Evolutionary conservation across 2,888 invertebrate genomes (phyloP).

Genomic region (Cancer borealis): DNA sequence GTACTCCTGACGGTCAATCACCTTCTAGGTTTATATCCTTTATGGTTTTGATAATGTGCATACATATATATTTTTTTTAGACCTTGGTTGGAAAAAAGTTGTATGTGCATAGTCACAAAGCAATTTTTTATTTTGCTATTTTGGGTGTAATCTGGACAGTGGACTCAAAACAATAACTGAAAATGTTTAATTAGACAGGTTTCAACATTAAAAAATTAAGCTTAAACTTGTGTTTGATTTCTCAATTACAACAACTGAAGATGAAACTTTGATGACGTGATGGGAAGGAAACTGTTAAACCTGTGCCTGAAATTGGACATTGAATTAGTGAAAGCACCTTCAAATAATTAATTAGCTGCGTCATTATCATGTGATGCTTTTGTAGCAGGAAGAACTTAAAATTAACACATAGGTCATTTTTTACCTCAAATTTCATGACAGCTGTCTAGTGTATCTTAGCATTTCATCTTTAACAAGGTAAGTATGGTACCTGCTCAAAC

Average conservation of each 20-base stretch:
- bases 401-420: too few relatives aligned
- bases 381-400: too few relatives aligned
- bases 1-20: neutral
- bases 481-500: too few relatives aligned
- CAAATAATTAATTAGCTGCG: too few relatives aligned
- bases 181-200: constrained; percentile 20
- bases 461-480: too few relatives aligned
- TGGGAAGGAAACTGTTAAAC: too few relatives aligned
- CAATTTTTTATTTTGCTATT: constrained; percentile 39
- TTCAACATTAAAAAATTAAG: constrained; percentile 25
- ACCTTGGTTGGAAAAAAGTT: constrained; percentile 9
- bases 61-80: constrained; percentile 25
- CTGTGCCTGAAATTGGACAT: too few relatives aligned
- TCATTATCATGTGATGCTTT: too few relatives aligned
- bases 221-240: neutral
- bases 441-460: too few relatives aligned
- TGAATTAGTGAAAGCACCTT: too few relatives aligned
- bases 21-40: neutral
- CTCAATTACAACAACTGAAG: neutral
- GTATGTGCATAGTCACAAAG: constrained; percentile 39
- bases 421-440: too few relatives aligned
- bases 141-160: constrained; percentile 31
- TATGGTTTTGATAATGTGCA: constrained; percentile 17
- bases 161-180: constrained; percentile 11
- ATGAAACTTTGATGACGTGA: neutral